phyloP scores from a whole-genome alignment of 2,113 vertebrate species.

The Neolamprologus falcicula region DNA sequence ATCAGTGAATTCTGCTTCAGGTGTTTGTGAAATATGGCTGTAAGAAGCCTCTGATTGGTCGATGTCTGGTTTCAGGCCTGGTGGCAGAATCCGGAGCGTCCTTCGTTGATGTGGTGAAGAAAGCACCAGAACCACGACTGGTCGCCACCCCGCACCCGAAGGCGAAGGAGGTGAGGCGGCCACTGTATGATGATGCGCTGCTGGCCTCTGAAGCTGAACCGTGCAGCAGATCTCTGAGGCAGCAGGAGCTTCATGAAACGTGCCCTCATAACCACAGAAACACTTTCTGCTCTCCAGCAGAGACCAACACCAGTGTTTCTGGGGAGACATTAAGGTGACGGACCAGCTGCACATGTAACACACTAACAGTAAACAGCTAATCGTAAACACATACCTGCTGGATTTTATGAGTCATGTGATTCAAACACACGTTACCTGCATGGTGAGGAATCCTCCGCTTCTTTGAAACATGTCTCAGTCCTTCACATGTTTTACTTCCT shows the following conservation, averaged over 20 bases:
- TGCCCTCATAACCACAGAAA: neutral
- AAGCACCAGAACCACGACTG: constrained; percentile 70
- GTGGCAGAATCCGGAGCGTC: constrained; percentile 58
- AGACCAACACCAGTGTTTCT: neutral
- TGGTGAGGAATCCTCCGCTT: rapidly evolving
- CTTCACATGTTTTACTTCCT: neutral
- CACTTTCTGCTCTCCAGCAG: neutral
- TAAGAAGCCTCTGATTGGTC: neutral
- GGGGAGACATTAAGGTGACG: neutral
- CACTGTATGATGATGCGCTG: rapidly evolving
- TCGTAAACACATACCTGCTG: neutral
- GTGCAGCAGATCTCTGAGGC: neutral
- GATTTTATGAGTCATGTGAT: neutral
- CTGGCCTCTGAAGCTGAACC: neutral
- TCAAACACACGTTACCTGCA: neutral
- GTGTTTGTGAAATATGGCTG: neutral
- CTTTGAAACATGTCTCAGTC: neutral
- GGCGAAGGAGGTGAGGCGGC: constrained; percentile 69
- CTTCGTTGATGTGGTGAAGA: constrained; percentile 76
- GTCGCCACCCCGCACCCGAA: constrained; percentile 66
- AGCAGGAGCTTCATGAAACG: neutral
- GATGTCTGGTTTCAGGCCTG: constrained; percentile 66
- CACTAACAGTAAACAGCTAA: neutral
- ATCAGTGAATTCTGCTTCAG: neutral
- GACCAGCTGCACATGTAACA: neutral